Evolutionary conservation across 2,888 invertebrate genomes (phyloP).

Genomic region (Gonocerus acuteangulatus): DNA sequence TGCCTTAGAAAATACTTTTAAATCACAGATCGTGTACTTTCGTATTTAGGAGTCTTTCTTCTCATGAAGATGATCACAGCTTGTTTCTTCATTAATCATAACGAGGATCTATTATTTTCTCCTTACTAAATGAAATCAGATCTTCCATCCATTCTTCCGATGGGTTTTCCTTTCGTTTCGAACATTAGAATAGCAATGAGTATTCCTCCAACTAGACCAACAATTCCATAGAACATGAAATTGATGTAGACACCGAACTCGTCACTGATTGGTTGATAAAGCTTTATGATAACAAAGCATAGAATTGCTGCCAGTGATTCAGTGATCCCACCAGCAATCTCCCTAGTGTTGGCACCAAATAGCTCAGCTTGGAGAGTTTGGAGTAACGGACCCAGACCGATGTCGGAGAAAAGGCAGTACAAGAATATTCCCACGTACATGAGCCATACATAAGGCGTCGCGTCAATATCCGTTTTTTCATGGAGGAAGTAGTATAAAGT

Average conservation of each 20-base stretch:
- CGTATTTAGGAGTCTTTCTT: no score
- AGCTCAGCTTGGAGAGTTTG: constrained; percentile 37
- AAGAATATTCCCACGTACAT: constrained; percentile 28
- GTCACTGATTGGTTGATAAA: constrained; percentile 32
- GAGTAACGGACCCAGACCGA: constrained; percentile 35
- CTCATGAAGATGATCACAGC: no score
- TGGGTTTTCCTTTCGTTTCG: constrained; percentile 38
- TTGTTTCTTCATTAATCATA: no score
- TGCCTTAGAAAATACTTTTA: no score
- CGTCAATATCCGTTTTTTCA: constrained; percentile 26
- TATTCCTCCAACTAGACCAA: constrained; percentile 31
- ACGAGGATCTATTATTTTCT: no score
- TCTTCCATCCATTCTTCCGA: constrained; percentile 34
- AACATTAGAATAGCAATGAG: constrained; percentile 33
- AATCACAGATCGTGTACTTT: no score
- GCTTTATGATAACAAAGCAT: constrained; percentile 35
- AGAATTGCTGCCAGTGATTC: constrained; percentile 32
- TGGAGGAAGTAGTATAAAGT: constrained; percentile 31
- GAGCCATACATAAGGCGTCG: constrained; percentile 27
- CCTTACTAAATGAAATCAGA: no score
- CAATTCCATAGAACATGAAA: constrained; percentile 32
- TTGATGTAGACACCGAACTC: constrained; percentile 35
- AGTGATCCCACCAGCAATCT: constrained; percentile 35
- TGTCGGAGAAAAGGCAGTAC: constrained; percentile 33
- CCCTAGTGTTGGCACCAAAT: constrained; percentile 37